phyloP scores from a whole-genome alignment of 2,888 invertebrate genomes.

The Leptinotarsa haldemani region DNA sequence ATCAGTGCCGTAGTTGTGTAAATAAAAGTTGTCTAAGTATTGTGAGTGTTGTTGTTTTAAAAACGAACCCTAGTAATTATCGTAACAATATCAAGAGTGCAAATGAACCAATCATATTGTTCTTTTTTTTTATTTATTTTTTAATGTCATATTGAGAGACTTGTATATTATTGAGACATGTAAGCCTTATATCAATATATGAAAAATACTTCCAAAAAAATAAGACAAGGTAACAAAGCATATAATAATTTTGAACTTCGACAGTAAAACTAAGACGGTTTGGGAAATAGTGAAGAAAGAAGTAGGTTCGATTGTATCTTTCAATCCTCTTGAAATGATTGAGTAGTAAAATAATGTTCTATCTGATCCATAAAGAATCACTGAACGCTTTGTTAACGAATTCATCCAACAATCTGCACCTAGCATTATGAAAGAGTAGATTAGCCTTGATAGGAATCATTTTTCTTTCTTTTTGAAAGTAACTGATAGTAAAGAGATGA shows the following conservation, averaged over 20 bases:
- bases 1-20: too few relatives aligned
- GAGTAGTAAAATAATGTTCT: background rate
- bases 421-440: background rate
- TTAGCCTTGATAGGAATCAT: background rate
- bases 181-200: background rate
- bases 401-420: background rate
- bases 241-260: background rate
- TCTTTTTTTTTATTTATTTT: too few relatives aligned
- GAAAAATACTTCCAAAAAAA: background rate
- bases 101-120: too few relatives aligned
- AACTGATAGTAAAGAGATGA: background rate
- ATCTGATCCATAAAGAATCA: background rate
- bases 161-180: background rate
- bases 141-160: too few relatives aligned
- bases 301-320: background rate
- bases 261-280: background rate
- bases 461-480: background rate
- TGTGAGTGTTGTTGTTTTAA: too few relatives aligned
- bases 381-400: background rate
- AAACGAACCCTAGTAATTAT: too few relatives aligned
- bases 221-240: conserved; percentile 18
- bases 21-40: too few relatives aligned
- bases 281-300: background rate
- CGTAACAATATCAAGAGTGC: too few relatives aligned
- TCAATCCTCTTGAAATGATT: background rate